These are phyloP conservation scores for Heliconius nattereri DNA, from an alignment of 1,140 invertebrate genomes.

Conservation along the genomic window DNA sequence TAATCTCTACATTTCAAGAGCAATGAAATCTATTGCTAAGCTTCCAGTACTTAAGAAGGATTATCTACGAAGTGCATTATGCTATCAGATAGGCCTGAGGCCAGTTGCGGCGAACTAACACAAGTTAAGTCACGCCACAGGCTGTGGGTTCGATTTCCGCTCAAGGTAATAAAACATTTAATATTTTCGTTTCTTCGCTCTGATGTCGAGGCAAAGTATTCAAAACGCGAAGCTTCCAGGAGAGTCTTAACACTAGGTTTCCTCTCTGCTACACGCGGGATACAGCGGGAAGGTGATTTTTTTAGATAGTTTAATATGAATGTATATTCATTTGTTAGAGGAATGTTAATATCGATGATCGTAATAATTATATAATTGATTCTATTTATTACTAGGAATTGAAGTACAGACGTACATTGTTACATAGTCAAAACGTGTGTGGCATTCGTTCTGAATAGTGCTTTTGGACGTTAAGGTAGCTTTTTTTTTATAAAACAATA, in stretches of 20 bases:
- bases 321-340: background rate
- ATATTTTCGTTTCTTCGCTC: no score
- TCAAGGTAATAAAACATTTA: no score
- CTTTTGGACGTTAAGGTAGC: background rate
- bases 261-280: no score
- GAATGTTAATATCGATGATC: background rate
- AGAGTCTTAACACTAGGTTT: no score
- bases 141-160: no score
- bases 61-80: slow-evolving; percentile 3
- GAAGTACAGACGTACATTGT: background rate
- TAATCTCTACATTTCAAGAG: slow-evolving; percentile 12
- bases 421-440: background rate
- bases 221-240: no score
- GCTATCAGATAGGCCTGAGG: background rate
- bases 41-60: slow-evolving; percentile 7
- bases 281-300: no score
- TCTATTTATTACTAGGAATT: background rate
- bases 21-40: background rate
- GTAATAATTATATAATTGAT: background rate
- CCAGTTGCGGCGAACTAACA: no score
- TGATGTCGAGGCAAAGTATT: no score
- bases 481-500: background rate
- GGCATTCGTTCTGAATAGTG: background rate
- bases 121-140: no score
- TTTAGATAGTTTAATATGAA: background rate